Conservation (phyloP, 1,140 invertebrate species). For the Phymorhynchus buccinoides region DNA sequence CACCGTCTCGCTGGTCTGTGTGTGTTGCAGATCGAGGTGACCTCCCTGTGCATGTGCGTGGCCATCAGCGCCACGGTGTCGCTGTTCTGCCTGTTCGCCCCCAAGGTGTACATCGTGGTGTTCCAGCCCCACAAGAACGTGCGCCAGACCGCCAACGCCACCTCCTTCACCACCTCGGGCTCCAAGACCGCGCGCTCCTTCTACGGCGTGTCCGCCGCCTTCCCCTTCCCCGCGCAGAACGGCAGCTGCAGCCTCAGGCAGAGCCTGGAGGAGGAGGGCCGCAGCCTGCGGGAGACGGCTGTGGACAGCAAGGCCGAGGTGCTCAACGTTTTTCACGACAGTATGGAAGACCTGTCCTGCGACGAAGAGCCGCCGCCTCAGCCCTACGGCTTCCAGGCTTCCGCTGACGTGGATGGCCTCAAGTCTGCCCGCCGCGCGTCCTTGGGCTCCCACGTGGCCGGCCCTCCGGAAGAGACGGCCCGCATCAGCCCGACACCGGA, state of each 20-base stretch:
- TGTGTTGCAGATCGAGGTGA: constrained; percentile 81
- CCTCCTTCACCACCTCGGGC: constrained; percentile 51
- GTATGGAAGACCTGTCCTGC: constrained; percentile 47
- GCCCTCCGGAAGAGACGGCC: background rate
- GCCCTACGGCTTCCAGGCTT: background rate
- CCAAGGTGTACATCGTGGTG: constrained; percentile 85
- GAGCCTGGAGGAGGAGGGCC: constrained; percentile 29
- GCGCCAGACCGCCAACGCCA: constrained; percentile 69
- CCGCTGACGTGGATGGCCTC: background rate
- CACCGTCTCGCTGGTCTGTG: background rate
- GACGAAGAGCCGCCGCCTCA: constrained; percentile 39
- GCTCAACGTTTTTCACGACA: constrained; percentile 44
- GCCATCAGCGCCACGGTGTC: constrained; percentile 85
- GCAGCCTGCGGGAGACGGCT: background rate
- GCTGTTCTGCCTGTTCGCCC: constrained; percentile 84
- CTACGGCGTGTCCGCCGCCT: constrained; percentile 34
- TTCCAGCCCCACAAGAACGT: constrained; percentile 86
- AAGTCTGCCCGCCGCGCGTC: too few relatives aligned
- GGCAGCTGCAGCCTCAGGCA: constrained; percentile 43
- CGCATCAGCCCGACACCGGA: background rate
- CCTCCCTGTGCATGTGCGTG: constrained; percentile 85
- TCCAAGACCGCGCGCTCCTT: constrained; percentile 48
- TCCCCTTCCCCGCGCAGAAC: constrained; percentile 33
- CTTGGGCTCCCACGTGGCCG: background rate
- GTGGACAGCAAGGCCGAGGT: constrained; percentile 38